Evolutionary conservation across 2,888 invertebrate genomes (phyloP).

Genomic region (Blastobasis lacticolella): DNA sequence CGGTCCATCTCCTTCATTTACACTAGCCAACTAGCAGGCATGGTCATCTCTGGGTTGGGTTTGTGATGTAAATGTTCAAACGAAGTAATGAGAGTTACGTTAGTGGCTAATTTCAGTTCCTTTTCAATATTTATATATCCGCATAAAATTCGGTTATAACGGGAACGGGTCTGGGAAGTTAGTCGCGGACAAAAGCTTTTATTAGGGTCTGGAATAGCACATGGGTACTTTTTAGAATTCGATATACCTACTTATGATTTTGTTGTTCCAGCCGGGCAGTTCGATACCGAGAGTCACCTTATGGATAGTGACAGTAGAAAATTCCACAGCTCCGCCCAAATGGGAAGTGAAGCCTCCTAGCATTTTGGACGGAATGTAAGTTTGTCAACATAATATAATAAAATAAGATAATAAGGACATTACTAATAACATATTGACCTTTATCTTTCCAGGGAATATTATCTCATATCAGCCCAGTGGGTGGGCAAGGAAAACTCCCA

Average conservation of each 20-base stretch:
- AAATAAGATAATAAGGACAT: background rate
- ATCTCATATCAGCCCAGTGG: slow-evolving; percentile 94
- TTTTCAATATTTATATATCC: too few relatives aligned
- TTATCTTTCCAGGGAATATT: slow-evolving; percentile 83
- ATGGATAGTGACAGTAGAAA: slow-evolving; percentile 85
- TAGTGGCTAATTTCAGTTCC: too few relatives aligned
- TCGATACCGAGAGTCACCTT: slow-evolving; percentile 89
- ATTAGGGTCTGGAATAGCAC: too few relatives aligned
- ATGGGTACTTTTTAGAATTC: background rate
- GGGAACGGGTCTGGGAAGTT: too few relatives aligned
- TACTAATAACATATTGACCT: background rate
- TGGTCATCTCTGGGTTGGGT: too few relatives aligned
- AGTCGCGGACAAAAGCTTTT: too few relatives aligned
- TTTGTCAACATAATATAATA: slow-evolving; percentile 19
- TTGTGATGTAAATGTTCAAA: too few relatives aligned
- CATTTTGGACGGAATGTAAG: slow-evolving; percentile 87
- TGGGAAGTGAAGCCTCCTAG: slow-evolving; percentile 83
- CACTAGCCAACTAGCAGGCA: too few relatives aligned
- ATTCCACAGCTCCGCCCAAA: slow-evolving; percentile 76
- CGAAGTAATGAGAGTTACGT: too few relatives aligned
- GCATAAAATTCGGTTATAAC: too few relatives aligned
- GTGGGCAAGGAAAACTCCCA: slow-evolving; percentile 84
- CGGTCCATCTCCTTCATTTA: too few relatives aligned
- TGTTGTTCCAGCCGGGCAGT: slow-evolving; percentile 80
- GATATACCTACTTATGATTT: background rate